These are phyloP conservation scores for Hemaris fuciformis DNA, from an alignment of 2,888 invertebrate genomes.

Conservation along the genomic window DNA sequence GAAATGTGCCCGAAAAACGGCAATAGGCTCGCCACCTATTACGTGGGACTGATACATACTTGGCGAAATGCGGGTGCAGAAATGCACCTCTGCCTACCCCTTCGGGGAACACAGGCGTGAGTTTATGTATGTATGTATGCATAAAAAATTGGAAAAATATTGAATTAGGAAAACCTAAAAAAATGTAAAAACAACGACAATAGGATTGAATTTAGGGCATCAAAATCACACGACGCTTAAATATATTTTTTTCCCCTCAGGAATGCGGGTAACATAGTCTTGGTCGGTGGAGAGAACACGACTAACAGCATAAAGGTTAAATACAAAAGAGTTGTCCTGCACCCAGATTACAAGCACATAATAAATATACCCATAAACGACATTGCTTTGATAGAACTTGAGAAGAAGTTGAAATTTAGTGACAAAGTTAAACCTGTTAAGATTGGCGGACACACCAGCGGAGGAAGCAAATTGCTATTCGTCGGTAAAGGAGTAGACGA, in stretches of 20 bases:
- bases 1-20: too few relatives aligned
- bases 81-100: too few relatives aligned
- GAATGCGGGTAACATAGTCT: conserved; percentile 7
- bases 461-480: neutral
- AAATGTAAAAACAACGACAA: too few relatives aligned
- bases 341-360: neutral
- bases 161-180: too few relatives aligned
- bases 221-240: neutral
- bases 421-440: conserved; percentile 7
- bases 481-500: conserved; percentile 23
- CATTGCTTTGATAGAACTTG: conserved; percentile 5
- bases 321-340: neutral
- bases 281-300: conserved; percentile 9
- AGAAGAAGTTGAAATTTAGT: neutral
- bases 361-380: neutral
- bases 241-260: conserved; percentile 12
- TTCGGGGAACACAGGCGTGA: too few relatives aligned
- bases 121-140: too few relatives aligned
- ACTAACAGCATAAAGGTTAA: neutral
- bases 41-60: too few relatives aligned
- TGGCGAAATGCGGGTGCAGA: too few relatives aligned
- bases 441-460: neutral
- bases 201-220: too few relatives aligned
- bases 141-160: too few relatives aligned
- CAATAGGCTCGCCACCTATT: too few relatives aligned